Base-by-base conservation (phyloP, 2,888 invertebrate genomes). In the Andricus curvator region DNA sequence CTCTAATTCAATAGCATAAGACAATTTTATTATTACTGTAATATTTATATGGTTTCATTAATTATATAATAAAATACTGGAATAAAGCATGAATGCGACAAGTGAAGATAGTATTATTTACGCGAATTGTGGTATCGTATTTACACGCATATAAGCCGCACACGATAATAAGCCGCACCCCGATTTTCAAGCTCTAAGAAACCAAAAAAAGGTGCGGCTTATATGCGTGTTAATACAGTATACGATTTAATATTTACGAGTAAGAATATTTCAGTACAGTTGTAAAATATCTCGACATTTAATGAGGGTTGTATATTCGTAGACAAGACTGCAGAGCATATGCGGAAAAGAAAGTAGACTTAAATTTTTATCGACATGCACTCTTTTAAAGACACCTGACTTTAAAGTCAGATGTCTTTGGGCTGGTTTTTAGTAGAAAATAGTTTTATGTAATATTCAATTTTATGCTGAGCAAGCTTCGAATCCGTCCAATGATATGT, bases 401-500 rank as follows among this genome's bases (percentile, higher is more conserved):
- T 41, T 37, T 66, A n/a, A 11, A 66, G 20, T 41, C 41, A 41
- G 41, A 41, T n/a, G 37, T 37, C 22, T 62, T 62, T 62, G 62
- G 25, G 62, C 62, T 62, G 22, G 25, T 62, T 13, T 25, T 5
- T 13, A 15, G 25, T 25, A 15, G 25, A 25, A 62, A 2, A 62
- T 56, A 68, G 44, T 68, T 48, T 56, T n/a, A 51, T 74, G 20
- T 20, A 51, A 33, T 56, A n/a, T 74, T 25, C 33, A 56, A 33
- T 51, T 74, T 33, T 74, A 56, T 56, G 33, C 33, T 56, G 51
- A n/a, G 5, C 13, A 33, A 74, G 33, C 11, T 56, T 51, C 44
- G 68, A 83, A 88, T 90, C 88, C 89, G 88, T 90, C 88, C 88
- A 88, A 87, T 85, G 85, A 87, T 88, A 86, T 81, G 81, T 88